Evolutionary conservation across 2,113 vertebrate genomes (phyloP).

Genomic region (Cairina moschata): DNA sequence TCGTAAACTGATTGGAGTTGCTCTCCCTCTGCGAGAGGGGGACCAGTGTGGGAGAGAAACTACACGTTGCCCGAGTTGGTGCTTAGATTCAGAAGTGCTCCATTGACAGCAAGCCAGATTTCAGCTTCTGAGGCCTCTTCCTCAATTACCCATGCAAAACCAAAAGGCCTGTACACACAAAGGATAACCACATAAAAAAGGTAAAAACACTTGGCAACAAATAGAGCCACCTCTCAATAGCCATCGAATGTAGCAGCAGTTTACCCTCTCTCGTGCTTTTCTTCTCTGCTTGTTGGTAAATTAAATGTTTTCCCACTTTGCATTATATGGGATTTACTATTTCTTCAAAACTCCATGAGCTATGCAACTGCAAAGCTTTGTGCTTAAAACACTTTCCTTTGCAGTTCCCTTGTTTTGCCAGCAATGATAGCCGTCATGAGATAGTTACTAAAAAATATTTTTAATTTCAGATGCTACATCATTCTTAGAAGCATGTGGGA

Average conservation of each 20-base stretch:
- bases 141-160: slow-evolving; percentile 18
- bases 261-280: neutral
- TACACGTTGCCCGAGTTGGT: neutral
- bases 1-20: neutral
- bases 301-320: neutral
- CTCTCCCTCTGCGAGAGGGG: neutral
- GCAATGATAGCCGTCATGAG: neutral
- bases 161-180: neutral
- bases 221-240: neutral
- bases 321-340: neutral
- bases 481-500: slow-evolving; percentile 35
- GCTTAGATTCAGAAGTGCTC: slow-evolving; percentile 27
- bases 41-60: neutral
- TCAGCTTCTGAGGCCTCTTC: slow-evolving; percentile 16
- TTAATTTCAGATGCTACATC: slow-evolving; percentile 46
- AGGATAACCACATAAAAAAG: neutral
- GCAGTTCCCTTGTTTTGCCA: neutral
- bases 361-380: neutral
- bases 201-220: neutral
- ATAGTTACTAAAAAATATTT: slow-evolving; percentile 24
- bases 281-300: neutral
- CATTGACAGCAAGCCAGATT: neutral
- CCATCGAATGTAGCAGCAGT: neutral
- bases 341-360: neutral
- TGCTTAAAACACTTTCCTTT: neutral